phyloP scores from a whole-genome alignment of 2,888 invertebrate genomes.

The Drosophila vallismaia region DNA sequence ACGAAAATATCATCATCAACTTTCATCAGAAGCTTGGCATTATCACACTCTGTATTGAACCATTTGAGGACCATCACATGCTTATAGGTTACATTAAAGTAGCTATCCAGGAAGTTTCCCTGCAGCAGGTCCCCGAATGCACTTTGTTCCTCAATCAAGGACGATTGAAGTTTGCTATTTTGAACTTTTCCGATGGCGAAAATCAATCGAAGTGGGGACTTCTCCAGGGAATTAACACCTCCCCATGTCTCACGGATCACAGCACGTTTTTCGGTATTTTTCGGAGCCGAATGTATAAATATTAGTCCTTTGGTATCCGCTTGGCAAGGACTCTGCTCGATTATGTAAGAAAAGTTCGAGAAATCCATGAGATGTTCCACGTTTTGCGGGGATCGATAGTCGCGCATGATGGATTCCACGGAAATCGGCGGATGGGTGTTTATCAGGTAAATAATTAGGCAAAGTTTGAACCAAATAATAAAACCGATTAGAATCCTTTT shows the following conservation, averaged over 20 bases:
- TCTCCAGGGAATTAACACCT: background rate
- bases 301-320: conserved; percentile 23
- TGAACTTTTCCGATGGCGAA: conserved; percentile 37
- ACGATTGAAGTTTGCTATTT: conserved; percentile 3
- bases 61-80: conserved; percentile 92
- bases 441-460: conserved; percentile 7
- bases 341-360: conserved; percentile 24
- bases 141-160: conserved; percentile 25
- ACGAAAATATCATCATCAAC: conserved; percentile 84
- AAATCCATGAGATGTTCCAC: conserved; percentile 40
- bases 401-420: background rate
- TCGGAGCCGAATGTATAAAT: conserved; percentile 44
- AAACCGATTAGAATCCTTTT: background rate
- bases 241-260: conserved; percentile 51
- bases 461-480: conserved; percentile 4
- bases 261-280: conserved; percentile 35
- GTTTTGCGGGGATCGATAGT: too few species aligned
- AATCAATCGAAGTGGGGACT: conserved; percentile 31
- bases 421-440: background rate
- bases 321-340: conserved; percentile 27
- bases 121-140: conserved; percentile 87
- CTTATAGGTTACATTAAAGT: conserved; percentile 91
- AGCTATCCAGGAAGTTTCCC: conserved; percentile 89
- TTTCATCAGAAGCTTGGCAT: conserved; percentile 88
- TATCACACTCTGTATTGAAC: conserved; percentile 88